These are phyloP conservation scores for Semnornis frantzii DNA, from an alignment of 2,113 vertebrate species.

Conservation along the genomic window DNA sequence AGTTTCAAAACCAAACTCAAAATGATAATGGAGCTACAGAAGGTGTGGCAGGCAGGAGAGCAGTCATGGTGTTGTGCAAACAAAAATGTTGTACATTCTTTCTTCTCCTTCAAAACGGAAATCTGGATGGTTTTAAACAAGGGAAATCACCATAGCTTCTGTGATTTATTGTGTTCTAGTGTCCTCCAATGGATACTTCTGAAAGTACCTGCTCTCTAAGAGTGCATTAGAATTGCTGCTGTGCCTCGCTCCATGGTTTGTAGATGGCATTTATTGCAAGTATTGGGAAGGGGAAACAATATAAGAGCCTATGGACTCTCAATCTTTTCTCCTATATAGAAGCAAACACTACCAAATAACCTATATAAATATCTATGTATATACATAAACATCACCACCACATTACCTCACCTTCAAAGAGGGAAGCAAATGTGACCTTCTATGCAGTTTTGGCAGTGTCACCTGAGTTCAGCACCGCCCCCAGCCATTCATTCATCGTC, in stretches of 20 bases:
- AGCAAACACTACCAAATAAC: background rate
- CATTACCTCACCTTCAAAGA: background rate
- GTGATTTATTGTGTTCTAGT: slow-evolving; percentile 75
- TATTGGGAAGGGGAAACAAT: background rate
- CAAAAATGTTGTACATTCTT: background rate
- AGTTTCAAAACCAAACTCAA: background rate
- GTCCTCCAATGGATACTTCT: slow-evolving; percentile 78
- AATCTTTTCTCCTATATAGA: background rate
- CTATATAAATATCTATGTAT: no score
- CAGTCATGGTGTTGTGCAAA: background rate
- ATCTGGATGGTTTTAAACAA: background rate
- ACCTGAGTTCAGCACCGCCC: background rate
- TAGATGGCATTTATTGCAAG: background rate
- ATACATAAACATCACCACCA: background rate
- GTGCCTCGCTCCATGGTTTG: background rate
- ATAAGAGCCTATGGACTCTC: background rate
- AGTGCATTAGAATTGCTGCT: background rate
- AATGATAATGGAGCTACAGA: background rate
- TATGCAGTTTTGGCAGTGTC: background rate
- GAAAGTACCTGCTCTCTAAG: slow-evolving; percentile 57
- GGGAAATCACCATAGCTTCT: background rate
- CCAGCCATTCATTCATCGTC: background rate
- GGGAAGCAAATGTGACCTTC: background rate
- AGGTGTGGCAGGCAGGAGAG: background rate
- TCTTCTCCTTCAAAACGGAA: background rate